Percentiles rank a stretch among this genome's conserved stretches.
phyloP scores from a whole-genome alignment of 2,113 vertebrate species.

The Accipiter cooperii region DNA sequence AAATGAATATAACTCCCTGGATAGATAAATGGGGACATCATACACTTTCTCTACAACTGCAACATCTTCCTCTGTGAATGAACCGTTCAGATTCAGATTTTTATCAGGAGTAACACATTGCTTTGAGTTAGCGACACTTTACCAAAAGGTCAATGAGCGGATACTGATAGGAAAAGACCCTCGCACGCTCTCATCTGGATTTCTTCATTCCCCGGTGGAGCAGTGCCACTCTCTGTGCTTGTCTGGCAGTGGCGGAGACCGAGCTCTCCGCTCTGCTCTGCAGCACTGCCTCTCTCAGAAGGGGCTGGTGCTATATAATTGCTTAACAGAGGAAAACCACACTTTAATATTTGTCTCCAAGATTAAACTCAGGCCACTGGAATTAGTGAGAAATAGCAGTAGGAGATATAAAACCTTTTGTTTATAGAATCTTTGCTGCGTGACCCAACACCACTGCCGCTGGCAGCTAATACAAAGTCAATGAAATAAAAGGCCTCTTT shows the following conservation, averaged over 20 bases:
- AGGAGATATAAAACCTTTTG: background rate
- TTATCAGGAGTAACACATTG: background rate
- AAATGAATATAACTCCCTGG: background rate
- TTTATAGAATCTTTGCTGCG: background rate
- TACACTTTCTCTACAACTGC: background rate
- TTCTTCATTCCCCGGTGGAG: background rate
- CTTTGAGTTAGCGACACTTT: background rate
- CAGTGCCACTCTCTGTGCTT: too few relatives aligned
- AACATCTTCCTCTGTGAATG: background rate
- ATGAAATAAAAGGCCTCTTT: background rate
- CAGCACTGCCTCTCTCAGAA: background rate
- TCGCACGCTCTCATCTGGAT: background rate
- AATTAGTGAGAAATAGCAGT: background rate
- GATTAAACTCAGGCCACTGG: background rate
- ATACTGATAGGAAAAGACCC: background rate
- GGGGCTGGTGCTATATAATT: background rate
- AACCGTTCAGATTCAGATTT: background rate
- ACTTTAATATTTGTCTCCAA: background rate
- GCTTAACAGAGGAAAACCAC: background rate
- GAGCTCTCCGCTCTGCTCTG: background rate
- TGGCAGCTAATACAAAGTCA: background rate
- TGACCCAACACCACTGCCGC: background rate
- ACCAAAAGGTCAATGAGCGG: background rate
- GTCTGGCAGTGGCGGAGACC: accelerated
- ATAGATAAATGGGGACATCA: background rate